Conservation (phyloP, 2,888 invertebrate species). For the Ceriagrion tenellum region DNA sequence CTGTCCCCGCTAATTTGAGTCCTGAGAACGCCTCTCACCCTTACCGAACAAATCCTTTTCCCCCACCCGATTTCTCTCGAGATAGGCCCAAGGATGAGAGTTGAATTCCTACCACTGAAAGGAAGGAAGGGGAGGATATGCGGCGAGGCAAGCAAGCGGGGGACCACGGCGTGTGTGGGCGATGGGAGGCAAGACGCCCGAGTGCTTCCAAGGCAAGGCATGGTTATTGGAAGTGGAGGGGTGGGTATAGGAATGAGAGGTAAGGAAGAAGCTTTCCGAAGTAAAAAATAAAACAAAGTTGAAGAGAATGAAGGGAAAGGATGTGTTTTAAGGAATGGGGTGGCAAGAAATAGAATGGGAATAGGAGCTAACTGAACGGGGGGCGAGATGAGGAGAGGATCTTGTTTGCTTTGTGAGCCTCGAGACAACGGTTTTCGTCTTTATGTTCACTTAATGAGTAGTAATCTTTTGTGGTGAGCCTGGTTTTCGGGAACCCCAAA, state of each 20-base stretch:
- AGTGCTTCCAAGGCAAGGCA: background rate
- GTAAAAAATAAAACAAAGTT: background rate
- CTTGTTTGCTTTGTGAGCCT: slow-evolving; percentile 51
- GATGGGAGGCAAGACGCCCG: background rate
- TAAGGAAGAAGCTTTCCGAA: background rate
- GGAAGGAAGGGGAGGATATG: too few relatives aligned
- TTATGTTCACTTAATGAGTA: slow-evolving; percentile 47
- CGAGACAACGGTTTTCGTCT: slow-evolving; percentile 37
- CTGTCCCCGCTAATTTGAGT: slow-evolving; percentile 53
- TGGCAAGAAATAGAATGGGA: background rate
- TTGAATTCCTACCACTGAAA: background rate
- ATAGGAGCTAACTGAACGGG: background rate
- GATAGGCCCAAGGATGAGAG: background rate
- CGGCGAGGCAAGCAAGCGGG: background rate
- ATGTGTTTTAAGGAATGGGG: background rate
- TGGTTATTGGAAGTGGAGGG: background rate
- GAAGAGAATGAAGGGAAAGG: background rate
- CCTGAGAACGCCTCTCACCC: slow-evolving; percentile 20
- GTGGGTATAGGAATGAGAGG: background rate
- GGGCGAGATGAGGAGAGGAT: background rate
- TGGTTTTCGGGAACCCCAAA: background rate
- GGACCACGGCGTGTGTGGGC: background rate
- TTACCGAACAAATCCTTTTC: background rate
- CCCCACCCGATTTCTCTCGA: background rate
- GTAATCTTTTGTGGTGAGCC: slow-evolving; percentile 43